Base-by-base conservation (phyloP, 2,797 vertebrate genomes). In the Semotilus atromaculatus region DNA sequence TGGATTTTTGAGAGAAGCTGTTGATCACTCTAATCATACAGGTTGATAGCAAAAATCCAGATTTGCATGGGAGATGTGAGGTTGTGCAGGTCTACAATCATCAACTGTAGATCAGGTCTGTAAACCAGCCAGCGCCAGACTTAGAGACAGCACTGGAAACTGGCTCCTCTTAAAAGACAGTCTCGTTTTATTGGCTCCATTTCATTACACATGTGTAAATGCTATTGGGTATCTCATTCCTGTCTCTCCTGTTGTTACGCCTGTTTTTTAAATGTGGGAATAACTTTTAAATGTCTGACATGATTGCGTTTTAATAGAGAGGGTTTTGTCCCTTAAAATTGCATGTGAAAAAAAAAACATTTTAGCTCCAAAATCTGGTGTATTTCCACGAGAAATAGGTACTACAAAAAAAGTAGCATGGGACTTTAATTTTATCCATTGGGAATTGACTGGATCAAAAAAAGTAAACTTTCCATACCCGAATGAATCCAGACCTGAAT, bases 171-270 rank as follows among this genome's bases (percentile, higher is more conserved):
- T 71, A 66, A 83, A 83, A 83, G 14, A 40, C 3, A 13, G 29
- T 53, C n/a, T 76, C 18, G 1, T 83, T 83, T 83, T 76, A 83
- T 76, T 83, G 45, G 34, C 60, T 75, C 45, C 5, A 74, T 83
- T 83, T 66, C 72, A 75, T 75, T 51, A 68, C 71, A 82, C 62
- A 83, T 83, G 72, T 83, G 82, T n/a, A 43, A 76, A 83, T 76
- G 31, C 72, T 67, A 55, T 76, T 76, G 62, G 31, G 34, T 55
- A 81, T 60, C 66, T 66, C 3, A 38, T 16, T 66, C 29, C 21
- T 14, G 36, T 70, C 11, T 70, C 45, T 83, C 40, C 80, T 3
- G 53, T 31, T 38, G 67, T n/a, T 58, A 51, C 19, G n/a, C 53
- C 67, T 60, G 19, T 51, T 64, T 48, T 75, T 76, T 29, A 13